Percentiles rank a stretch among this genome's conserved stretches.
phyloP scores from a whole-genome alignment of 2,113 vertebrate species.

The Calidris pygmaea region DNA sequence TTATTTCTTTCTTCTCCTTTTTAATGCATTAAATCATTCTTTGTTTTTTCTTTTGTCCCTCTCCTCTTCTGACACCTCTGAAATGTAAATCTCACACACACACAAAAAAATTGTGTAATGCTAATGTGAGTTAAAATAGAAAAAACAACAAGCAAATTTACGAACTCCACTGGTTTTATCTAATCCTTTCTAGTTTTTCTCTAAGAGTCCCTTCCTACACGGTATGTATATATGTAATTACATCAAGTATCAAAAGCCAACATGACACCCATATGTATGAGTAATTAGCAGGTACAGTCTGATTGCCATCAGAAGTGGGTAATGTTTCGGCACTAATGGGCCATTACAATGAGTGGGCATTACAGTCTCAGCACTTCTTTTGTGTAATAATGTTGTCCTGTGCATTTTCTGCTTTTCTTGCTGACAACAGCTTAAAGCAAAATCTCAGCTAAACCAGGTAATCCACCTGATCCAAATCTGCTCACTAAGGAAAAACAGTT shows the following conservation, averaged over 20 bases:
- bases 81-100: fast-evolving
- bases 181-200: not conserved
- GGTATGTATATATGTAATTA: not conserved
- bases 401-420: not conserved
- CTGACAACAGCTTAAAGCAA: not conserved
- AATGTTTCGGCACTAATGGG: constrained; percentile 8
- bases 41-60: not conserved
- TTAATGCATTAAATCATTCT: not conserved
- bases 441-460: not conserved
- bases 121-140: not conserved
- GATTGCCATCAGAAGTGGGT: not conserved
- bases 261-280: not conserved
- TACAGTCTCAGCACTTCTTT: not conserved
- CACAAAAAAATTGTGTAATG: not conserved
- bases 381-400: not conserved
- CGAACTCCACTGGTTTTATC: not conserved
- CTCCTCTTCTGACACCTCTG: not conserved
- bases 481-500: not conserved
- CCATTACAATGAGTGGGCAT: not conserved
- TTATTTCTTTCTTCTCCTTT: not conserved
- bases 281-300: constrained; percentile 20
- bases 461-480: not conserved
- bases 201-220: fast-evolving
- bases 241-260: not conserved
- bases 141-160: not conserved